Evolutionary conservation across 2,888 invertebrate genomes (phyloP), one percentile per base, ranked within the genome.

Genomic region (Steromphala cineraria): DNA sequence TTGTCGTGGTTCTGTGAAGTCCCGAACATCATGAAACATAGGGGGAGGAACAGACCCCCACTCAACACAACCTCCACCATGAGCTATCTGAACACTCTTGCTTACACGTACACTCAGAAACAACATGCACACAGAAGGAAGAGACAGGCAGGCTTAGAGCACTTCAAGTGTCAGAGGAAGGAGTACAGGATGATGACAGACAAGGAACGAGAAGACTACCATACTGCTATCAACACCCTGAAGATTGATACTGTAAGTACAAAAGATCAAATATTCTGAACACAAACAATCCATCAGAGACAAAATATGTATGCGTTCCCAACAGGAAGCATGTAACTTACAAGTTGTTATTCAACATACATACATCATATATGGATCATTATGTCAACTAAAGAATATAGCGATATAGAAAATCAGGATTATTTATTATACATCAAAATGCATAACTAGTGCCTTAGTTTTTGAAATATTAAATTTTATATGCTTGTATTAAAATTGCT

Each of bases 171-270:
- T 67, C 81, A 88, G 55, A 84, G 90, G 67, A 89, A 86, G 71
- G 90, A 90, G 82, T 90, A 90, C 81, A 84, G 90, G n/a, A 84
- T 87, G 80, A 67, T 90, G 55, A 81, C 87, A 10, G 89, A 89
- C 74, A 71, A 81, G 17, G 89, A 90, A 71, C 82, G 89, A 36
- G 17, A 67, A 5, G 62, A 75, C 15, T 88, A 86, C 36, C 87
- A 89, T 82, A 53, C 76, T 8, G 89, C 90, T 2, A 82, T 89
- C 36, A 86, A 87, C 62, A 75, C 84, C 24, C 84, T 90, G 24
- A 89, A 89, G 79, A 79, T 84, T 28, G 89, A 90, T 53, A 89
- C 83, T 76, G 90, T 90, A 79, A 84, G 85, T 76, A 52, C 0
- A 24, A 31, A 1, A 56, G n/a, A n/a, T n/a, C n/a, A n/a, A n/a